These are phyloP conservation scores for Malacoraja senta DNA, from an alignment of 2,797 vertebrate genomes.

Conservation along the genomic window DNA sequence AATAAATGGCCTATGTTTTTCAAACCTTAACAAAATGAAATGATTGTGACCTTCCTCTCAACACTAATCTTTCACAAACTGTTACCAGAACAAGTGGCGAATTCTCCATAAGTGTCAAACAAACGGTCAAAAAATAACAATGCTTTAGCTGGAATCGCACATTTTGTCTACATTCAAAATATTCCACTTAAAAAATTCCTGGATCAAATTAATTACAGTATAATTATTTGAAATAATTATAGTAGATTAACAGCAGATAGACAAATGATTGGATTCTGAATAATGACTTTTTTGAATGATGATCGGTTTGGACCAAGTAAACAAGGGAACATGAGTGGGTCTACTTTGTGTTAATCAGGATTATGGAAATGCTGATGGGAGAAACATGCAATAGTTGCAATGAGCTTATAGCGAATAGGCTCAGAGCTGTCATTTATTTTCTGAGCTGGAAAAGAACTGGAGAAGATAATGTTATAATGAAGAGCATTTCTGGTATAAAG, in stretches of 20 bases:
- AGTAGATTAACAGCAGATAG: background rate
- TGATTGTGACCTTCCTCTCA: background rate
- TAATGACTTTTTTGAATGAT: background rate
- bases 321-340: background rate
- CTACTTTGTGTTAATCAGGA: background rate
- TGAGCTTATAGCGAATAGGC: background rate
- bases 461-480: background rate
- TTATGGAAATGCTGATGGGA: background rate
- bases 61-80: background rate
- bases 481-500: background rate
- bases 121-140: background rate
- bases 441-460: background rate
- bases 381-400: background rate
- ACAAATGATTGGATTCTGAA: background rate
- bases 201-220: background rate
- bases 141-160: background rate
- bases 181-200: no score
- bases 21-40: constrained; percentile 21
- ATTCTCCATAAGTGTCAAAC: background rate
- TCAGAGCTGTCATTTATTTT: background rate
- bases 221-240: constrained; percentile 1
- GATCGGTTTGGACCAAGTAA: background rate
- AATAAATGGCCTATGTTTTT: background rate
- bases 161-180: background rate
- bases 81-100: background rate